Percentiles rank a stretch among this genome's conserved stretches.
These are phyloP conservation scores for Sprattus sprattus DNA, from an alignment of 2,113 vertebrate species.

Conservation along the genomic window DNA sequence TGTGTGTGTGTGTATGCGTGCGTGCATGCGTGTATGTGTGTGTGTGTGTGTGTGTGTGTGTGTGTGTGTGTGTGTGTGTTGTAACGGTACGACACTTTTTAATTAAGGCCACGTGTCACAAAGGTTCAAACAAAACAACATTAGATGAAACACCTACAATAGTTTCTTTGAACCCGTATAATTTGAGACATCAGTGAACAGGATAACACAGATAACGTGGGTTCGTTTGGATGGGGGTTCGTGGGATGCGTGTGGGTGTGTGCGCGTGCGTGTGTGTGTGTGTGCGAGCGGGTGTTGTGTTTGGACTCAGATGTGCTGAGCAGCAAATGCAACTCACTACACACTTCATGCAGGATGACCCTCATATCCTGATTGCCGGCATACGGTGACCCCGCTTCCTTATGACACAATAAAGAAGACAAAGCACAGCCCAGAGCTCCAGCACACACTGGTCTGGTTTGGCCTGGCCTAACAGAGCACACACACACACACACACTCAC, in stretches of 20 bases:
- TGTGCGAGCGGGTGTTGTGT: conserved; percentile 30
- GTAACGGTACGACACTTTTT: too few relatives aligned
- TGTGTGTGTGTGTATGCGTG: not conserved
- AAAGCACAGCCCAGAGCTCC: not conserved
- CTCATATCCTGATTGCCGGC: conserved; percentile 78
- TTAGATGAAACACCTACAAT: too few relatives aligned
- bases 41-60: not conserved
- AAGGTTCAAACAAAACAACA: too few relatives aligned
- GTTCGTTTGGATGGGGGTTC: too few relatives aligned
- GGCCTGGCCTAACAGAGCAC: not conserved
- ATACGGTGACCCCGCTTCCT: conserved; percentile 59
- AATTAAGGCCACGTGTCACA: too few relatives aligned
- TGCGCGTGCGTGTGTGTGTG: conserved; percentile 5
- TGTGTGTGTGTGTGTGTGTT: not conserved
- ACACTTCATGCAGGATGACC: conserved; percentile 78
- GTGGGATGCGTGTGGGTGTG: not conserved
- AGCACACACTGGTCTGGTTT: not conserved
- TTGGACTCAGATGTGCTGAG: conserved; percentile 13
- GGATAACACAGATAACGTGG: too few relatives aligned
- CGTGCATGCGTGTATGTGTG: conserved; percentile 25
- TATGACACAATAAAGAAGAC: not conserved
- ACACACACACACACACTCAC: not conserved
- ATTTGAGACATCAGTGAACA: too few relatives aligned
- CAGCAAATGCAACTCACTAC: conserved; percentile 65
- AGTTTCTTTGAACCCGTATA: too few relatives aligned